Percentiles rank a stretch among this genome's conserved stretches.
Evolutionary conservation across 35 echinoderm and acorn worm genomes (phyloP).

Genomic region (Hemicentrotus pulcherrimus): DNA sequence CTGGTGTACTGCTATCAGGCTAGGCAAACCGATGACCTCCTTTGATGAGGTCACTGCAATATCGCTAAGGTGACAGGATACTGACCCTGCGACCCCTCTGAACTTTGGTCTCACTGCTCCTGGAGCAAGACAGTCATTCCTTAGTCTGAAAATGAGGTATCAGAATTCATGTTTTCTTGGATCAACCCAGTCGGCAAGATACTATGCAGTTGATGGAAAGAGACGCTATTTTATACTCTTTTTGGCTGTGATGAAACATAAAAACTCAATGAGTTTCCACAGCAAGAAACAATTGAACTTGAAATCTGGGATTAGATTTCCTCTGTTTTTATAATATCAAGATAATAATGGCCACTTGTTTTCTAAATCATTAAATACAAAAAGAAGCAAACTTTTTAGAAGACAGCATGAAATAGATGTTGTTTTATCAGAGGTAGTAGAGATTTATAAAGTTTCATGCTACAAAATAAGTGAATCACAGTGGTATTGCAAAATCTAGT

Average conservation of each 20-base stretch:
- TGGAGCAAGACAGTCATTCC: slow-evolving; percentile 4
- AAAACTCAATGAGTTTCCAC: background rate
- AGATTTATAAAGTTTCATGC: no score
- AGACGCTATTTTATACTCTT: background rate
- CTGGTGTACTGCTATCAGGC: background rate
- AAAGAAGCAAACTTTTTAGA: no score
- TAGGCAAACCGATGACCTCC: background rate
- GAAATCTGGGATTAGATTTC: no score
- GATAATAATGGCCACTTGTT: no score
- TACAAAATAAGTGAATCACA: no score
- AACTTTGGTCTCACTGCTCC: slow-evolving; percentile 9
- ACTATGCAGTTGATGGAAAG: background rate
- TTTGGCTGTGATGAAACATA: background rate
- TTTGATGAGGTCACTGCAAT: slow-evolving; percentile 17
- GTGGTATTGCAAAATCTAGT: no score
- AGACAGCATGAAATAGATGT: no score
- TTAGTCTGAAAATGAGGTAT: slow-evolving; percentile 13
- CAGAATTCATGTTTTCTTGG: slow-evolving; percentile 18
- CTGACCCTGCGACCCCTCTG: background rate
- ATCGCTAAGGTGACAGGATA: slow-evolving; percentile 16
- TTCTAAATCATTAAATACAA: no score
- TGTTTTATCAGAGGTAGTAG: no score
- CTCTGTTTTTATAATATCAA: no score
- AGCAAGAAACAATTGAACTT: background rate
- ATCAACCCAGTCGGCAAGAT: background rate